A percentile compares a stretch with the other conserved stretches of the same genome.
Evolutionary conservation across 2,113 vertebrate species (phyloP).

Genomic region (Tyrannus savana): DNA sequence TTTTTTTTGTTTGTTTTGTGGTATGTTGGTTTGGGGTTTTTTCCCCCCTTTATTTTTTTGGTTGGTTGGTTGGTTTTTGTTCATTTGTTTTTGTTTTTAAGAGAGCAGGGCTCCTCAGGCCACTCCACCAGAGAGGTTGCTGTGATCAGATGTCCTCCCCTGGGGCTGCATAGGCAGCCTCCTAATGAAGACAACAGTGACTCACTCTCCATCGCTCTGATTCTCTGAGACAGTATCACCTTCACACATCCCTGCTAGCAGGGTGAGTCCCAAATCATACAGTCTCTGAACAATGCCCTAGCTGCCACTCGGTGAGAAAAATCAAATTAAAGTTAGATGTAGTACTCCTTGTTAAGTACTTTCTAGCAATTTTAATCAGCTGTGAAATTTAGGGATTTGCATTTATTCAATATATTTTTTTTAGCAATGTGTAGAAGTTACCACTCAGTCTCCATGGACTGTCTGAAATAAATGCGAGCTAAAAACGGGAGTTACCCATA

Average conservation of each 20-base stretch:
- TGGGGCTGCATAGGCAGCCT: rapidly evolving
- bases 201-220: neutral
- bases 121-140: neutral
- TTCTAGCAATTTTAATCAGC: neutral
- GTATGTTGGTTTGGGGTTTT: neutral
- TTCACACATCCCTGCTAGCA: neutral
- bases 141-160: neutral
- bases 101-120: neutral
- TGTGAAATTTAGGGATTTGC: neutral
- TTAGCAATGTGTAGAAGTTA: neutral
- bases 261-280: neutral
- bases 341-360: neutral
- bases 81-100: neutral
- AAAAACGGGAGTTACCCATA: rapidly evolving
- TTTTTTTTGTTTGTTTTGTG: neutral
- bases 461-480: neutral
- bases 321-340: neutral
- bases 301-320: neutral
- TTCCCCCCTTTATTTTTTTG: neutral
- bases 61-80: neutral
- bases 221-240: neutral
- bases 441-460: neutral
- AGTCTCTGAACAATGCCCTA: neutral
- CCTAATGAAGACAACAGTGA: neutral
- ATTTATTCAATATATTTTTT: neutral